Conservation (phyloP, 1,140 invertebrate species). For the Camponotus floridanus region DNA sequence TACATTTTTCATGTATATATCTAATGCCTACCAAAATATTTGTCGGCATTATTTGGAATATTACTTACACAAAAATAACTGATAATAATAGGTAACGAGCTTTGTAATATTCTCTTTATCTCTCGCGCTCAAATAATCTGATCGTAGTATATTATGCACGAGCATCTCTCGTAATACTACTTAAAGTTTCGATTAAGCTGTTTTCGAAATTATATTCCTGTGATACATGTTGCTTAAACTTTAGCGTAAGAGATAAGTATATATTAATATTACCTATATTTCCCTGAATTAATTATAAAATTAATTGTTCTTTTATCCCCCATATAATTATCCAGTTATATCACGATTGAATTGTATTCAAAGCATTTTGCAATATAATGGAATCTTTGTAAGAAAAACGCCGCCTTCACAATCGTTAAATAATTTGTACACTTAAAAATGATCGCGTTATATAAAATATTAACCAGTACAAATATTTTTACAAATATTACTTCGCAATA, state of each 20-base stretch:
- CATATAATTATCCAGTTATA: too few relatives aligned
- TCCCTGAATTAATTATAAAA: not conserved
- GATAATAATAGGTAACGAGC: not conserved
- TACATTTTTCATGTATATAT: conserved; percentile 18
- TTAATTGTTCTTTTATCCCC: not conserved
- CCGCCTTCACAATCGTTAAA: not conserved
- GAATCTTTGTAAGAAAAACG: too few relatives aligned
- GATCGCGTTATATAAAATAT: not conserved
- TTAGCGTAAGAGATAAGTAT: not conserved
- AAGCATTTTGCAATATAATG: not conserved
- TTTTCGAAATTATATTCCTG: not conserved
- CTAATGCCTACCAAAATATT: not conserved
- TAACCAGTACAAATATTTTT: not conserved
- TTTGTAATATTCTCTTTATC: not conserved
- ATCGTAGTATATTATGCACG: not conserved
- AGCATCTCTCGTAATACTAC: conserved; percentile 15
- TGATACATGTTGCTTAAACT: not conserved
- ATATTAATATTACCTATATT: not conserved
- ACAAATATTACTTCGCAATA: not conserved
- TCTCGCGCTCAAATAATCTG: not conserved
- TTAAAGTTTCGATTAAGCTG: conserved; percentile 38
- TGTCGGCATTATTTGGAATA: not conserved
- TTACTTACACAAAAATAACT: not conserved
- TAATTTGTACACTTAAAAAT: not conserved
- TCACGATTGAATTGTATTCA: not conserved